Conservation (phyloP, 2,888 invertebrate genomes). For the Phalera bucephala region DNA sequence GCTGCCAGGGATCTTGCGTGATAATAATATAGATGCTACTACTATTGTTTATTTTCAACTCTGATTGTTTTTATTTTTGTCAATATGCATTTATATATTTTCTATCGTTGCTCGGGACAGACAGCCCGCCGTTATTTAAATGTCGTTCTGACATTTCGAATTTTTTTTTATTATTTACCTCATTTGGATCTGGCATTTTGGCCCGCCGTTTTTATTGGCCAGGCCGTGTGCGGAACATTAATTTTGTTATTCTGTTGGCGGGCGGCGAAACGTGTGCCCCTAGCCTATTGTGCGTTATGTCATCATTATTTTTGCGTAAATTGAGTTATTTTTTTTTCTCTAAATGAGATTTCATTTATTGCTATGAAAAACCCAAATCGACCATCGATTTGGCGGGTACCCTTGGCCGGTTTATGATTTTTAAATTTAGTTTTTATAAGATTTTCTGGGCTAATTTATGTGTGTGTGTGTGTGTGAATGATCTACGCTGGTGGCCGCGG, state of each 20-base stretch:
- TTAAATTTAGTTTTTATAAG: no score
- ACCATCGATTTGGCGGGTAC: no score
- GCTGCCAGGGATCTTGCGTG: no score
- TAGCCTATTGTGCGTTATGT: conserved; percentile 40
- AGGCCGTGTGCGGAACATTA: conserved; percentile 75
- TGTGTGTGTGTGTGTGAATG: no score
- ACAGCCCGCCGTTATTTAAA: conserved; percentile 40
- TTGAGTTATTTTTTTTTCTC: conserved; percentile 14
- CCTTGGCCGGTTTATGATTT: no score
- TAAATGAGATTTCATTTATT: no score
- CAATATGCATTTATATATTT: conserved; percentile 17
- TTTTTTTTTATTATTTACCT: conserved; percentile 79
- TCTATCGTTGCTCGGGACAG: conserved; percentile 15
- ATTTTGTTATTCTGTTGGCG: conserved; percentile 59
- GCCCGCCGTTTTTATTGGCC: conserved; percentile 65
- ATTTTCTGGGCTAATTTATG: no score
- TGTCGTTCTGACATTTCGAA: conserved; percentile 68
- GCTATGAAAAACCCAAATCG: no score
- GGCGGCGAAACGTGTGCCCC: conserved; percentile 41
- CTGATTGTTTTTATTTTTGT: no score
- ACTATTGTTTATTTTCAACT: no score
- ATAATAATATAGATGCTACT: no score
- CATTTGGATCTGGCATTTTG: conserved; percentile 78
- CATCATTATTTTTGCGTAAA: conserved; percentile 26
- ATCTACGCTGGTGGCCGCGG: no score